Conservation (phyloP, 2,888 invertebrate genomes). For the Zygothrica quintamaculata region DNA sequence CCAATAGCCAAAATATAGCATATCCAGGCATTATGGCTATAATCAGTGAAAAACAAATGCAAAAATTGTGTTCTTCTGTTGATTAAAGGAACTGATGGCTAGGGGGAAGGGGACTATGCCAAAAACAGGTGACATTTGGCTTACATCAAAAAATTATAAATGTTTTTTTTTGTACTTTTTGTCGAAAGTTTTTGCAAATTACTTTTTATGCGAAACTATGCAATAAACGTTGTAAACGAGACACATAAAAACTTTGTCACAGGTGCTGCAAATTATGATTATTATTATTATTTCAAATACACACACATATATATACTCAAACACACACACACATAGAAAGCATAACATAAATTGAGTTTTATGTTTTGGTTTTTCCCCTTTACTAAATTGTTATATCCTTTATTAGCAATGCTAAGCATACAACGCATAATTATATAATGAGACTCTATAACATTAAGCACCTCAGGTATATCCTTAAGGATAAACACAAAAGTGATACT, state of each 20-base stretch:
- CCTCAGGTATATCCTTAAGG: no score
- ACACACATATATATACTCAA: neutral
- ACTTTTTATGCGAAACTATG: slow-evolving; percentile 63
- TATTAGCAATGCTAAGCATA: no score
- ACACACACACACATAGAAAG: neutral
- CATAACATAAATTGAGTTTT: slow-evolving; percentile 25
- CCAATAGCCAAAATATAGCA: no score
- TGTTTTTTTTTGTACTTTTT: slow-evolving; percentile 63
- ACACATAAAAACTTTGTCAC: slow-evolving; percentile 60
- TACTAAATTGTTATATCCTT: neutral
- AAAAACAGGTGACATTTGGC: no score
- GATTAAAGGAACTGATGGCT: no score
- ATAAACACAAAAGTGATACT: no score
- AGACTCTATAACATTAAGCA: no score
- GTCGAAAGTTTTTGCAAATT: slow-evolving; percentile 60
- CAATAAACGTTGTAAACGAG: slow-evolving; percentile 39
- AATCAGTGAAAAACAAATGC: no score
- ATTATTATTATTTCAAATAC: slow-evolving; percentile 64
- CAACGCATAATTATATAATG: no score
- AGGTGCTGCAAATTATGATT: slow-evolving; percentile 73
- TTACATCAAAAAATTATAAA: slow-evolving; percentile 49
- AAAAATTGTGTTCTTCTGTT: no score
- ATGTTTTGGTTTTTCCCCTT: neutral
- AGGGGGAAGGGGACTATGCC: no score
- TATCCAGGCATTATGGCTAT: no score